phyloP scores from a whole-genome alignment of 2,113 vertebrate species.

The Puffinus mauretanicus region DNA sequence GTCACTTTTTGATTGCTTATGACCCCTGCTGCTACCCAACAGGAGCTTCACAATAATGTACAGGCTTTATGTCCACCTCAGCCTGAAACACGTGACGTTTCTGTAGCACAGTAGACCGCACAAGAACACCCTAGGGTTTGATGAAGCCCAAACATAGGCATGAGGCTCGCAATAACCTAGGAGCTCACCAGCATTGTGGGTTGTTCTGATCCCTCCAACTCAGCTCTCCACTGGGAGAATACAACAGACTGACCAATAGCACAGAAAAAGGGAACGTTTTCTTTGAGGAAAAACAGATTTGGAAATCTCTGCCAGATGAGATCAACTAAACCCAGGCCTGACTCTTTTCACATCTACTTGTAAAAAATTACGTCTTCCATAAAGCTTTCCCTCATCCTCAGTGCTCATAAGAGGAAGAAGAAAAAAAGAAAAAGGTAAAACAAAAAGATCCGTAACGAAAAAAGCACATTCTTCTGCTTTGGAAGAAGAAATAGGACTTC shows the following conservation, averaged over 20 bases:
- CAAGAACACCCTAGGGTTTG: neutral
- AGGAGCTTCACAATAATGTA: rapidly evolving
- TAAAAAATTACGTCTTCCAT: neutral
- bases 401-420: neutral
- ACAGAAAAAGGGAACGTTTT: neutral
- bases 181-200: neutral
- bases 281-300: neutral
- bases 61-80: neutral
- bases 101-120: neutral
- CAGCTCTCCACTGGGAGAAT: neutral
- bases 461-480: neutral
- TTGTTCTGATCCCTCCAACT: neutral
- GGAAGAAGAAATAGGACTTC: neutral
- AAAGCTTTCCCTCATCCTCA: neutral
- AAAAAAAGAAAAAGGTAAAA: neutral
- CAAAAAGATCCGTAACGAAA: neutral
- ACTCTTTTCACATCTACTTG: neutral
- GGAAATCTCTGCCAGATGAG: neutral
- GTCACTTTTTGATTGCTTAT: neutral
- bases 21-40: neutral
- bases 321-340: neutral
- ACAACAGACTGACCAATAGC: neutral
- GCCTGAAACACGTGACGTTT: neutral
- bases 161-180: neutral
- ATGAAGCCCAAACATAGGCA: neutral